Evolutionary conservation across 2,888 invertebrate species (phyloP).

Genomic region (Zaprionus bogoriensis): DNA sequence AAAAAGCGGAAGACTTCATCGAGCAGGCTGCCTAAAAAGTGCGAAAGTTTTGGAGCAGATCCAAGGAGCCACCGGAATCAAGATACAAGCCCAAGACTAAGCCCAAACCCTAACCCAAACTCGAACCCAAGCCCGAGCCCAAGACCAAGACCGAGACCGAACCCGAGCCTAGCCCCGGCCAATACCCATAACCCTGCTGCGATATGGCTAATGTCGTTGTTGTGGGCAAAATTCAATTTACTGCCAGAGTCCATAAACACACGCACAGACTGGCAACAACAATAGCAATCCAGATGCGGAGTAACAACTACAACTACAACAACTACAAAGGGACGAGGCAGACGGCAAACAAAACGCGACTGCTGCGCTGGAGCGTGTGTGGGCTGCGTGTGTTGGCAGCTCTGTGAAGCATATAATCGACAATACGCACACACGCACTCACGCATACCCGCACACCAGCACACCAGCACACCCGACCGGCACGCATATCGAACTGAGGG

Average conservation of each 20-base stretch:
- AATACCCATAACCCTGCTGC: constrained; percentile 22
- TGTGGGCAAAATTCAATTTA: constrained; percentile 77
- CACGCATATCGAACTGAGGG: too few relatives aligned
- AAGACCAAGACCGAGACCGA: background rate
- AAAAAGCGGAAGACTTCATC: background rate
- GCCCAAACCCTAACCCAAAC: background rate
- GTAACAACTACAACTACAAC: constrained; percentile 1
- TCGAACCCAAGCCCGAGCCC: background rate
- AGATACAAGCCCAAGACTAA: constrained; percentile 1
- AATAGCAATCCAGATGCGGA: constrained; percentile 16
- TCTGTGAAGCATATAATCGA: constrained; percentile 71
- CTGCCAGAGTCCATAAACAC: constrained; percentile 70
- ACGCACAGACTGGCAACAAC: constrained; percentile 24
- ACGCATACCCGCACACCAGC: constrained; percentile 7
- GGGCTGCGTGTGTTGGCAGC: constrained; percentile 59
- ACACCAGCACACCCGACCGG: too few relatives aligned
- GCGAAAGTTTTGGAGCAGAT: too few relatives aligned
- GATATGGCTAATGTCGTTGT: constrained; percentile 74
- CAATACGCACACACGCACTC: constrained; percentile 41
- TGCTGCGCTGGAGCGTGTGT: constrained; percentile 43
- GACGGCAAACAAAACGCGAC: constrained; percentile 40
- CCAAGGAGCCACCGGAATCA: too few relatives aligned
- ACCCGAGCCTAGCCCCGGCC: constrained; percentile 1
- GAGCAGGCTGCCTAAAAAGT: too few relatives aligned
- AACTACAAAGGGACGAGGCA: constrained; percentile 15